Evolutionary conservation across 2,888 invertebrate genomes (phyloP).

Genomic region (Adelphocoris suturalis): DNA sequence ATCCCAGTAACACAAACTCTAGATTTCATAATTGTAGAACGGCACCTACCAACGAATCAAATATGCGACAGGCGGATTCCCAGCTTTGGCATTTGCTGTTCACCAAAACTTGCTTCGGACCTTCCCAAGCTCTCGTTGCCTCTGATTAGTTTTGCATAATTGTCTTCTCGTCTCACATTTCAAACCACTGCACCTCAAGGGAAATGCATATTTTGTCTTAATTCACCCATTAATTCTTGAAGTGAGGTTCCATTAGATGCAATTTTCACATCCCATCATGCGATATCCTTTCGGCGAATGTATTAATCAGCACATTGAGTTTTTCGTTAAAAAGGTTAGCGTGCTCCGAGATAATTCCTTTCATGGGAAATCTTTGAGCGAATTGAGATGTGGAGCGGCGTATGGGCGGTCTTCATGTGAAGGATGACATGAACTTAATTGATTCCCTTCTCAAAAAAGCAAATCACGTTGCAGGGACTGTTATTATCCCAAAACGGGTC

Average conservation of each 20-base stretch:
- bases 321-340: conserved; percentile 10
- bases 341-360: neutral
- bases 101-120: too few relatives aligned
- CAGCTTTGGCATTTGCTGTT: too few relatives aligned
- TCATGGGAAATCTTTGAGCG: neutral
- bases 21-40: too few relatives aligned
- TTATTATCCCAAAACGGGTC: conserved; percentile 38
- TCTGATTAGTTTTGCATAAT: neutral
- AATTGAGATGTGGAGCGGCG: conserved; percentile 19
- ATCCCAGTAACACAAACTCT: too few relatives aligned
- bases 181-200: neutral
- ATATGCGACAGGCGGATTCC: too few relatives aligned
- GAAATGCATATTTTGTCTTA: conserved; percentile 18
- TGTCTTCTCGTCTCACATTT: neutral
- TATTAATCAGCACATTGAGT: neutral
- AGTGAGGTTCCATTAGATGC: neutral
- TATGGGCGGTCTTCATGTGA: conserved; percentile 23
- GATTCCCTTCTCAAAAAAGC: conserved; percentile 25
- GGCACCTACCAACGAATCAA: too few relatives aligned
- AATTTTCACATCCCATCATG: neutral
- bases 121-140: too few relatives aligned
- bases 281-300: neutral
- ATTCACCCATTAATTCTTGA: neutral
- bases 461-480: conserved; percentile 27
- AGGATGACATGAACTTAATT: conserved; percentile 39